These are phyloP conservation scores for Amphiprion percula DNA, from an alignment of 2,113 vertebrate species.

Conservation along the genomic window DNA sequence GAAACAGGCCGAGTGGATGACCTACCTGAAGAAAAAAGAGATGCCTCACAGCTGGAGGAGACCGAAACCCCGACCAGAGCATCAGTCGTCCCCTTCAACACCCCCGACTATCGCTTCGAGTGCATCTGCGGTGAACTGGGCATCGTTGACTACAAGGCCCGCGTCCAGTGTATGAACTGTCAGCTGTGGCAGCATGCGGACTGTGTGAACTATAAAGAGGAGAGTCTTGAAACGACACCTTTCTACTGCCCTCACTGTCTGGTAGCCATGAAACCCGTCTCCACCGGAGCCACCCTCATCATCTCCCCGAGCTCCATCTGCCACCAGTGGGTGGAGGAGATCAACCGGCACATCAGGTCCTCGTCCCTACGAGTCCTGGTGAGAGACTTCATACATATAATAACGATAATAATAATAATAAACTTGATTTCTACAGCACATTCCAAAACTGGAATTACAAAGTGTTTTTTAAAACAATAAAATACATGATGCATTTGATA, in stretches of 20 bases:
- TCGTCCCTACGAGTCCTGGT: slow-evolving; percentile 95
- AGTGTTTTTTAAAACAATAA: no score
- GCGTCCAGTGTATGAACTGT: slow-evolving; percentile 97
- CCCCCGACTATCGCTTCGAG: slow-evolving; percentile 93
- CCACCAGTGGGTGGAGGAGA: slow-evolving; percentile 99
- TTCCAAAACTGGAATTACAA: no score
- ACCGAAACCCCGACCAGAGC: slow-evolving; percentile 60
- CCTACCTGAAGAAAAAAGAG: neutral
- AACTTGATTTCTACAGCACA: no score
- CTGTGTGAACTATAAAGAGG: slow-evolving; percentile 96
- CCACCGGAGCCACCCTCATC: slow-evolving; percentile 95
- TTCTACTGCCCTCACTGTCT: slow-evolving; percentile 99
- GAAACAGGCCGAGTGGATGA: neutral
- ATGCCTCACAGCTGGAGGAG: slow-evolving; percentile 31
- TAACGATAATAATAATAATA: no score
- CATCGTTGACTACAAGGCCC: slow-evolving; percentile 91
- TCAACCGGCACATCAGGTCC: slow-evolving; percentile 93
- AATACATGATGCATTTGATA: no score
- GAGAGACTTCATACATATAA: slow-evolving; percentile 34
- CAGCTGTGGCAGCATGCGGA: slow-evolving; percentile 96
- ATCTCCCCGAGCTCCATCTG: slow-evolving; percentile 99
- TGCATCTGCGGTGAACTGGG: slow-evolving; percentile 97
- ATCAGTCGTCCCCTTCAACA: slow-evolving; percentile 85
- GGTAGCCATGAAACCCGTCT: slow-evolving; percentile 95
- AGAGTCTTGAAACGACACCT: slow-evolving; percentile 90